Evolutionary conservation across 2,113 vertebrate species (phyloP).

Genomic region (Lethenteron camtschaticum): DNA sequence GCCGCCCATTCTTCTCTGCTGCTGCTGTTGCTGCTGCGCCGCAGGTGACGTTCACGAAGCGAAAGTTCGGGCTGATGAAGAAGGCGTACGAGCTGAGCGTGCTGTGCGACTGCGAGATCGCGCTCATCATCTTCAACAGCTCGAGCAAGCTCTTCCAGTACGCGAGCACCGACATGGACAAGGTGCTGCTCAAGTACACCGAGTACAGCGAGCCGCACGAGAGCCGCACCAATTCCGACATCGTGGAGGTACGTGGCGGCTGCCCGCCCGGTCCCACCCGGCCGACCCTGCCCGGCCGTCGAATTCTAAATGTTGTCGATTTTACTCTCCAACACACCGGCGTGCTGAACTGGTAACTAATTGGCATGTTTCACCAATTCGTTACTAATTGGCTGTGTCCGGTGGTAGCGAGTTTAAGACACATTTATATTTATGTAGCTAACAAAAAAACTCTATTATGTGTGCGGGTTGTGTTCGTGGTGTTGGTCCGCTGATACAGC

Average conservation of each 20-base stretch:
- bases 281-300: too few relatives aligned
- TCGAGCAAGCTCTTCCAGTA: slow-evolving; percentile 99
- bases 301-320: too few relatives aligned
- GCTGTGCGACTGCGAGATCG: slow-evolving; percentile 97
- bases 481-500: too few relatives aligned
- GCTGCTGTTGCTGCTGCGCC: slow-evolving; percentile 14
- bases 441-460: too few relatives aligned
- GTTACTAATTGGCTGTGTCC: too few relatives aligned
- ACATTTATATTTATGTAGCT: too few relatives aligned
- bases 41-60: slow-evolving; percentile 96
- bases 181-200: slow-evolving; percentile 97
- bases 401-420: too few relatives aligned
- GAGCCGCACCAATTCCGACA: slow-evolving; percentile 98
- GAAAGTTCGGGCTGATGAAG: slow-evolving; percentile 99
- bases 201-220: slow-evolving; percentile 98
- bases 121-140: slow-evolving; percentile 99
- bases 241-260: slow-evolving; percentile 55
- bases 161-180: slow-evolving; percentile 99
- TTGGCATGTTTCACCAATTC: too few relatives aligned
- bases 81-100: slow-evolving; percentile 97
- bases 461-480: too few relatives aligned
- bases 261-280: too few relatives aligned
- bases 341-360: too few relatives aligned
- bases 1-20: not conserved
- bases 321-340: too few relatives aligned